phyloP scores from a whole-genome alignment of 2,797 vertebrate genomes.

The Buphagus erythrorhynchus region DNA sequence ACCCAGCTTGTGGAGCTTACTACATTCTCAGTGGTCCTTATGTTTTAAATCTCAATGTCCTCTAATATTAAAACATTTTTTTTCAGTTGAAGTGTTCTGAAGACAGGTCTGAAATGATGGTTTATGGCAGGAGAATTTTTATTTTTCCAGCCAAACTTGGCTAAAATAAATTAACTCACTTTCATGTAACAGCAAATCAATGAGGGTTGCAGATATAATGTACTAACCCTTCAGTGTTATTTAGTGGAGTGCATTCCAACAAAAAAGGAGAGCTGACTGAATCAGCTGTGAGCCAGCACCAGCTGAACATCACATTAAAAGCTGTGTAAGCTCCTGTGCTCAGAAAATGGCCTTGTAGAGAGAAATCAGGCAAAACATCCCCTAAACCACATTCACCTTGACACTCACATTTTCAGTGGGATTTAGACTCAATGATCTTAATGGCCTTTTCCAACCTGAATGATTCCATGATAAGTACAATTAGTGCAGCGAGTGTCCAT shows the following conservation, averaged over 20 bases:
- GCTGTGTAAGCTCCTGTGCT: neutral
- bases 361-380: neutral
- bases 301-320: neutral
- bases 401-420: neutral
- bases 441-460: neutral
- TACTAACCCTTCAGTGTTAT: neutral
- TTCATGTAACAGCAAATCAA: neutral
- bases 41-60: neutral
- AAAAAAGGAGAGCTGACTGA: neutral
- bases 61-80: neutral
- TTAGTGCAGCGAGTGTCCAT: fast-evolving
- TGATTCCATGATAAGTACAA: neutral
- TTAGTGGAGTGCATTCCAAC: neutral
- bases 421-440: neutral
- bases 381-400: neutral
- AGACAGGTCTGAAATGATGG: neutral
- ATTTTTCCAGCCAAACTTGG: neutral
- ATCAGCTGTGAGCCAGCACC: neutral
- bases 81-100: neutral
- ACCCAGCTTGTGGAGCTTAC: neutral
- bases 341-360: neutral
- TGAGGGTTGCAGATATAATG: neutral
- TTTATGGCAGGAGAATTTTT: neutral
- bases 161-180: neutral
- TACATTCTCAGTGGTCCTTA: neutral